Evolutionary conservation across 2,113 vertebrate genomes (phyloP), one percentile per base, ranked within the genome.

Genomic region (Cyanoderma ruficeps): DNA sequence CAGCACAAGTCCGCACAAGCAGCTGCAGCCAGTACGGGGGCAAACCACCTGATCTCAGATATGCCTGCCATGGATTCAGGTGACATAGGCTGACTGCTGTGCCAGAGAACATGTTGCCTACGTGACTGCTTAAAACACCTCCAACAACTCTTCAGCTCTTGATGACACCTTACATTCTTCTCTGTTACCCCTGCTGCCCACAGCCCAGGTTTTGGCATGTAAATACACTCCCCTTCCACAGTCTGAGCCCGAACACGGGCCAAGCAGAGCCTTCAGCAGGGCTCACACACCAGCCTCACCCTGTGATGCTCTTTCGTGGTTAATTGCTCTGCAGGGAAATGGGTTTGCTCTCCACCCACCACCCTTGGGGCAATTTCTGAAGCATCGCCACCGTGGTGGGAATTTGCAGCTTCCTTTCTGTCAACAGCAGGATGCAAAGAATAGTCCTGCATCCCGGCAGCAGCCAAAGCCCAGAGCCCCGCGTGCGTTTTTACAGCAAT

Each of bases 1-100:
- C 7, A 9, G 23, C 47, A 20, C 24, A 37, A 46, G 47, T 15
- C 27, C 0, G 0, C 44, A 28, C 10, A 49, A 68, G 15, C n/a
- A 56, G 53, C 63, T 83, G 67, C 64, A 53, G 25, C 46, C 28
- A 68, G 42, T 9, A 24, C 4, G 4, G 42, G 20, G 27, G n/a
- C 44, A 89, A 77, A 71, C 11, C 52, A 63, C 15, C 90, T 10
- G 3, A 76, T 20, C 31, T 19, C 53, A 49, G 31, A 30, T 18
- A 8, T 2, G 9, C 21, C 42, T 72, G 28, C 56, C 56, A 13
- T 0, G 7, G 24, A 39, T 35, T 37, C 5, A 1, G n/a, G 46
- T 12, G 12, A 42, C 41, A 67, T 0, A 28, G 69, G 23, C 57
- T 33, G 31, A n/a, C 0, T 18, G 44, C 75, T 64, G 35, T 60